A percentile compares a stretch with the other conserved stretches of the same genome.
These are phyloP conservation scores for Macaria notata DNA, from an alignment of 2,888 invertebrate genomes.

Conservation along the genomic window DNA sequence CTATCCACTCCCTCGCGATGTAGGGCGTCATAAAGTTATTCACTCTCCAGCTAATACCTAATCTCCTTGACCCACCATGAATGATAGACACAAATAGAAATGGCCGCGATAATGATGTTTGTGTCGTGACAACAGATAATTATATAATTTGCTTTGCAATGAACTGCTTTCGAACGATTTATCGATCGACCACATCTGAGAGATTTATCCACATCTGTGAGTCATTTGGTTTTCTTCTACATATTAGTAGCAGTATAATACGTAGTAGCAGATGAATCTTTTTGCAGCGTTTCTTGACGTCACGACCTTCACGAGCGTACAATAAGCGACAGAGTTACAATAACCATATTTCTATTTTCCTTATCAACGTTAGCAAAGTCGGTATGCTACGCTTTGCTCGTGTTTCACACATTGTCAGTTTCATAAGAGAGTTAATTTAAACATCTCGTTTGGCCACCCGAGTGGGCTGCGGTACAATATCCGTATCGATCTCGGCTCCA, in stretches of 20 bases:
- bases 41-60: constrained; percentile 17
- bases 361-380: constrained; percentile 14
- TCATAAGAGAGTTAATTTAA: constrained; percentile 57
- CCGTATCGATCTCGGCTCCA: constrained; percentile 20
- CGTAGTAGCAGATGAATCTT: no score
- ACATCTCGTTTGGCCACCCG: constrained; percentile 56
- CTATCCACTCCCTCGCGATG: constrained; percentile 18
- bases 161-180: neutral
- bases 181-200: no score
- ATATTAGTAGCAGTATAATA: no score
- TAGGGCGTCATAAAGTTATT: constrained; percentile 11
- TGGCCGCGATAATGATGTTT: constrained; percentile 3
- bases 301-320: constrained; percentile 11
- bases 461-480: constrained; percentile 48
- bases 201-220: neutral
- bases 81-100: constrained; percentile 8
- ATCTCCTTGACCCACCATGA: constrained; percentile 12
- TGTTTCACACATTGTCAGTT: constrained; percentile 52
- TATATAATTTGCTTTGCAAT: constrained; percentile 4
- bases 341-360: neutral
- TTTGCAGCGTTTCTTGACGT: neutral
- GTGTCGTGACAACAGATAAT: constrained; percentile 5
- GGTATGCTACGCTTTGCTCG: constrained; percentile 33
- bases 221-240: neutral
- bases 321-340: constrained; percentile 9